Evolutionary conservation across 2,113 vertebrate species (phyloP).

Genomic region (Lophura nycthemera): DNA sequence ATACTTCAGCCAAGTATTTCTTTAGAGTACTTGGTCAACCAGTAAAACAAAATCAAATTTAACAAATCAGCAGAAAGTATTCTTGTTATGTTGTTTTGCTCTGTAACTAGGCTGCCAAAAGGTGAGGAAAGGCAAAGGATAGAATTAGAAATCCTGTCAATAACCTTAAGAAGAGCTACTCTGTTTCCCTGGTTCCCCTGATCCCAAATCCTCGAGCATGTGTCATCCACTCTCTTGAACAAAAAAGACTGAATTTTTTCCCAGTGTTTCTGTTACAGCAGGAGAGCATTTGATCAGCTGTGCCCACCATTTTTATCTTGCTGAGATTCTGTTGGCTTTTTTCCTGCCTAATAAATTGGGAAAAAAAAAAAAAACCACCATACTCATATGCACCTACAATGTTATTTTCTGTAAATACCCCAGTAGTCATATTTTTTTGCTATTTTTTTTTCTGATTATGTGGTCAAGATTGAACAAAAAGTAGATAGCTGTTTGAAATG

Average conservation of each 20-base stretch:
- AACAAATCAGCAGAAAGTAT: neutral
- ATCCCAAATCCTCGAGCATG: neutral
- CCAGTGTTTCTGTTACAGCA: neutral
- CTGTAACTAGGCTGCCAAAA: neutral
- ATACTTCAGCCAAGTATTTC: neutral
- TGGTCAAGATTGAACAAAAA: neutral
- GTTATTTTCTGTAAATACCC: neutral
- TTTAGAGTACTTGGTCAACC: neutral
- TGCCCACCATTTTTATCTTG: neutral
- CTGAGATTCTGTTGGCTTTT: neutral
- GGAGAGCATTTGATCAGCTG: neutral
- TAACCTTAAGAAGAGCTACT: neutral
- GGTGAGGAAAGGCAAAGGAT: neutral
- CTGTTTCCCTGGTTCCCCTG: neutral
- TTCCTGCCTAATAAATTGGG: neutral
- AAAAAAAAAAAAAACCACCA: neutral
- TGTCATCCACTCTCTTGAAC: neutral
- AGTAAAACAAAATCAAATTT: neutral
- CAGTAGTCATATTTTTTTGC: neutral
- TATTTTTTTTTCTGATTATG: neutral
- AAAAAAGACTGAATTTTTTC: conserved; percentile 21
- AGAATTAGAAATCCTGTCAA: neutral
- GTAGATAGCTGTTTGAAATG: neutral
- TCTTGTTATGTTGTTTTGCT: neutral
- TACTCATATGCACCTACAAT: neutral